Evolutionary conservation across 2,113 vertebrate species (phyloP).

Genomic region (Forbesichthys papilliferus): DNA sequence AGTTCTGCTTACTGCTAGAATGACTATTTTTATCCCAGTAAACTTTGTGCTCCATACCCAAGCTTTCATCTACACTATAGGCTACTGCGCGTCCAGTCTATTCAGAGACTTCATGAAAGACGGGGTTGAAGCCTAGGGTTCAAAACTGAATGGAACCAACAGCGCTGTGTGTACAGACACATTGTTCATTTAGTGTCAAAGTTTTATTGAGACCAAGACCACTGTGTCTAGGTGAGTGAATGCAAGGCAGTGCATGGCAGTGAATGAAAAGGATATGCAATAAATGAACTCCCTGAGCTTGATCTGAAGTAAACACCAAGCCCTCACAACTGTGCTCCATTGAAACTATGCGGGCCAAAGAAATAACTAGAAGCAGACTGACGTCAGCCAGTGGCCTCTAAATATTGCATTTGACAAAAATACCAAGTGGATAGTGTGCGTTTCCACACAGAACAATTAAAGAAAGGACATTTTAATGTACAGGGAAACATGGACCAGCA

Average conservation of each 20-base stretch:
- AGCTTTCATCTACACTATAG: conserved; percentile 53
- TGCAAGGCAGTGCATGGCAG: conserved; percentile 49
- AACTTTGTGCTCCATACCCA: conserved; percentile 59
- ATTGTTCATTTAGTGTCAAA: conserved; percentile 48
- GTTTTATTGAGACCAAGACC: conserved; percentile 53
- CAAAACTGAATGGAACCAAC: conserved; percentile 33
- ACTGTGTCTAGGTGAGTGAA: conserved; percentile 27
- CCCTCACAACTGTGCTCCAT: conserved; percentile 64
- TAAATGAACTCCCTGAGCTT: conserved; percentile 33
- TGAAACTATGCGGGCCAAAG: conserved; percentile 64
- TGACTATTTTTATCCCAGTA: conserved; percentile 67
- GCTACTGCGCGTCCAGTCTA: conserved; percentile 52
- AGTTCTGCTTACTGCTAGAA: conserved; percentile 54
- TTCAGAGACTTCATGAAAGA: conserved; percentile 65
- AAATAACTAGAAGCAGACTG: conserved; percentile 43
- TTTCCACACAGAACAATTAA: not conserved
- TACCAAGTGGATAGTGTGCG: conserved; percentile 36
- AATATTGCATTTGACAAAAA: conserved; percentile 59
- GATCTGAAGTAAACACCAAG: conserved; percentile 56
- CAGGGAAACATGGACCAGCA: too few relatives aligned
- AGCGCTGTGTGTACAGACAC: conserved; percentile 18
- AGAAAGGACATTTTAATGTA: too few relatives aligned
- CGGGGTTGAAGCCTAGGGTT: conserved; percentile 48
- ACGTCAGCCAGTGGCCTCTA: conserved; percentile 69
- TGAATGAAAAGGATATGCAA: conserved; percentile 56